Evolutionary conservation across 1,140 invertebrate genomes (phyloP), one percentile per base, ranked within the genome.

Genomic region (Drosophila burlai): DNA sequence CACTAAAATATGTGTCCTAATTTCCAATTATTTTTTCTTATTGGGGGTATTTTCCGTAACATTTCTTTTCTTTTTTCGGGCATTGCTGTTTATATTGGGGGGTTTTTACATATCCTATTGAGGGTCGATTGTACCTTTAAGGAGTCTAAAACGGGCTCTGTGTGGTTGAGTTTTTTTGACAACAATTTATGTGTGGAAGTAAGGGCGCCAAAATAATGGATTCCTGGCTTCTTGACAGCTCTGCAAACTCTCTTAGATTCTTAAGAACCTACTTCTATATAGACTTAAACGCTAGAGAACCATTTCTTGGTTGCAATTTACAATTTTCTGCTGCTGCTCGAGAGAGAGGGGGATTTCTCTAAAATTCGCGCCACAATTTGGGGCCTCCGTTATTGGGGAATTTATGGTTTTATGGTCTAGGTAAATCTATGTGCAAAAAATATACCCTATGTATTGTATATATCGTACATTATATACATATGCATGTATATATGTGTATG

Each of bases 351-450:
- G 45, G 40, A 38, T 50, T 62, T 66, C 31, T 38, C 57, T 52
- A 43, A 79, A 79, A 45, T 43, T 45, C 62, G 66, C 71, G 59
- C 62, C 73, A 76, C 62, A 76, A 52, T 55, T 67, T 65, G 61
- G 67, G 10, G 62, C 50, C 61, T 77, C 47, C 16, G 40, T 46
- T 42, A 47, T 61, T 52, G 34, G 81, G 75, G 68, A 69, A 40
- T 78, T 55, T 47, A 11, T 43, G 16, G 18, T 65, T 31, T 87
- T 87, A 86, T 69, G 81, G 62, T 74, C 85, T 87, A 87, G 81
- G 75, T 90, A 85, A 90, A 76, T 82, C 85, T 90, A 90, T 90
- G 81, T 90, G 85, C 85, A 90, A 90, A 90, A 90, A 90, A 90
- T 84, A 89, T 84, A 87, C 81, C 82, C 67, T 84, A 78, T 87